These are phyloP conservation scores for Platycercus adscitus DNA, from an alignment of 2,113 vertebrate genomes.

Conservation along the genomic window DNA sequence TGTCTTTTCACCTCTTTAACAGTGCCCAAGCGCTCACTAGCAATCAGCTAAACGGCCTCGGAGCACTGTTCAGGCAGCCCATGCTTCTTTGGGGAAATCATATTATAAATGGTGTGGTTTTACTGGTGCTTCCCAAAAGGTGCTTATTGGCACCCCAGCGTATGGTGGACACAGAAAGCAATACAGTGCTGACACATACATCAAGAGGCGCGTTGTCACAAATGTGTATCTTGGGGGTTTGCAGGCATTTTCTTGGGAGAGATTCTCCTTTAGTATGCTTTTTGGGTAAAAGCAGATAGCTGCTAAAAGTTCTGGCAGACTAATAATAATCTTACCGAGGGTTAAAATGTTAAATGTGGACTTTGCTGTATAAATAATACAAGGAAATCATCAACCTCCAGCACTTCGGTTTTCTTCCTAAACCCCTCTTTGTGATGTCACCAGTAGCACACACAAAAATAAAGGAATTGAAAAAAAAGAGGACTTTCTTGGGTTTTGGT, in stretches of 20 bases:
- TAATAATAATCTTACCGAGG: background rate
- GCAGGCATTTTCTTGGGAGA: background rate
- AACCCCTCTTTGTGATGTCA: background rate
- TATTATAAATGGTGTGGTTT: background rate
- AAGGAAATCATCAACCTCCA: background rate
- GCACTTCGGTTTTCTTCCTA: background rate
- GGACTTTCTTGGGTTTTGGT: background rate
- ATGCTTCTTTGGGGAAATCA: background rate
- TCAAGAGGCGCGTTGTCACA: fast-evolving
- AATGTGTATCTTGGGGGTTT: background rate
- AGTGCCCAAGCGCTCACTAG: background rate
- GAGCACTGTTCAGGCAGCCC: background rate
- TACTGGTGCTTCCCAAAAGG: background rate
- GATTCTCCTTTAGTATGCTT: background rate
- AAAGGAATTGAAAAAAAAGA: fast-evolving
- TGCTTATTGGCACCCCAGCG: background rate
- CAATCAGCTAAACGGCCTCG: background rate
- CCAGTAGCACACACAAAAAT: background rate
- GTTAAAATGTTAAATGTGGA: background rate
- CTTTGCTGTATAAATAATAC: background rate
- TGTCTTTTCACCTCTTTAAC: background rate
- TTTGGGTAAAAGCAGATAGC: background rate
- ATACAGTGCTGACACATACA: fast-evolving
- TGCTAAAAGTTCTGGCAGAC: background rate
- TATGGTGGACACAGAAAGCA: background rate